Evolutionary conservation across 2,888 invertebrate genomes (phyloP).

Genomic region (Drosophila pseudotalamancana): DNA sequence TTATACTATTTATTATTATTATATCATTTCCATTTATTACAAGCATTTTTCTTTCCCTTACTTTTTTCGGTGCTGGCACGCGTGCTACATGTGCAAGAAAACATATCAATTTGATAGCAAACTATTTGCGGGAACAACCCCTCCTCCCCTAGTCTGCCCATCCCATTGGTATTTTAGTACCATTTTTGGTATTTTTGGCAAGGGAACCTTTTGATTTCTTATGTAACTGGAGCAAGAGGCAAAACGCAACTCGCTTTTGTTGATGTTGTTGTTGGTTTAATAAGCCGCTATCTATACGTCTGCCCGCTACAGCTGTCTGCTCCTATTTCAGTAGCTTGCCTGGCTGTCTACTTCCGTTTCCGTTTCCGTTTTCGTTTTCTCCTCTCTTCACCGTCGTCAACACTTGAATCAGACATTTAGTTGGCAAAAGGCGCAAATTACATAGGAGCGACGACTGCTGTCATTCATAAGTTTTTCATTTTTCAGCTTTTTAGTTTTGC

Average conservation of each 20-base stretch:
- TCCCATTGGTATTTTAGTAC: background rate
- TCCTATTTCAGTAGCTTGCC: slow-evolving; percentile 26
- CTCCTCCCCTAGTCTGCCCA: background rate
- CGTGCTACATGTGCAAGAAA: slow-evolving; percentile 54
- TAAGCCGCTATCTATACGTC: slow-evolving; percentile 43
- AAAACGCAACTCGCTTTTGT: slow-evolving; percentile 42
- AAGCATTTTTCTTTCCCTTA: slow-evolving; percentile 13
- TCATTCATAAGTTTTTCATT: slow-evolving; percentile 56
- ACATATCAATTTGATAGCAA: slow-evolving; percentile 67
- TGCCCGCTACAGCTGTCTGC: slow-evolving; percentile 6
- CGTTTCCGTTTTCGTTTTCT: slow-evolving; percentile 39
- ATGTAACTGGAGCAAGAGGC: slow-evolving; percentile 67
- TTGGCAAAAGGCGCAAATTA: slow-evolving; percentile 30
- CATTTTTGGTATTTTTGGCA: slow-evolving; percentile 64
- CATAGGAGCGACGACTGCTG: slow-evolving; percentile 15
- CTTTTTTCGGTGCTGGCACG: slow-evolving; percentile 31
- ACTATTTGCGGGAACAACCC: slow-evolving; percentile 24
- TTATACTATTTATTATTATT: slow-evolving; percentile 41
- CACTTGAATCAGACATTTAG: slow-evolving; percentile 50
- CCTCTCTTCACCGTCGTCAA: slow-evolving; percentile 19
- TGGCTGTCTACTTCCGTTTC: slow-evolving; percentile 62
- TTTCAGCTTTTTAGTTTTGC: slow-evolving; percentile 25
- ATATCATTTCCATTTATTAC: slow-evolving; percentile 57
- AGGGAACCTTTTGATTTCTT: slow-evolving; percentile 54
- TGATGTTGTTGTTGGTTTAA: slow-evolving; percentile 30